Evolutionary conservation across 2,797 vertebrate genomes (phyloP).

Genomic region (Heteromormyrus szaboi): DNA sequence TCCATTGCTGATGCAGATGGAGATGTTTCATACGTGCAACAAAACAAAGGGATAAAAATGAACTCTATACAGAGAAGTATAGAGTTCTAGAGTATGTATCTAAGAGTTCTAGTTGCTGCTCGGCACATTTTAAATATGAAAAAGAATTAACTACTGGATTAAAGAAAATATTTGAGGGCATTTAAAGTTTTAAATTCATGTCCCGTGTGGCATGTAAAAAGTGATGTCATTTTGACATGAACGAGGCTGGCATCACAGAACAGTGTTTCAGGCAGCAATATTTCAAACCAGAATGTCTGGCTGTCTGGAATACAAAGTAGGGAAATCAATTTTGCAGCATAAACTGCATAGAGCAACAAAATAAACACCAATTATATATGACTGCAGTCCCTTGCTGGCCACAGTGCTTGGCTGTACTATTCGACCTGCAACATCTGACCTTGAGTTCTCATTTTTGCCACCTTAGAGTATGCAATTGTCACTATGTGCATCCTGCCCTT

Average conservation of each 20-base stretch:
- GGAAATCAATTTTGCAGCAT: background rate
- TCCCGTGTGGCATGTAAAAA: background rate
- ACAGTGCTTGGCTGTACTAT: background rate
- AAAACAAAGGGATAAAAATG: background rate
- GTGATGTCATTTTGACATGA: background rate
- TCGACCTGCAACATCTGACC: background rate
- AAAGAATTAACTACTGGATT: background rate
- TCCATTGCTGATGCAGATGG: too few species aligned
- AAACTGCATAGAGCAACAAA: background rate
- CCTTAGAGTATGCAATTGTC: background rate
- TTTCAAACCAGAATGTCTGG: background rate
- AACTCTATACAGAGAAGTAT: background rate
- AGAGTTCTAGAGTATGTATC: background rate
- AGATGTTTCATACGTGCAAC: background rate
- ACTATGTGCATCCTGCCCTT: background rate
- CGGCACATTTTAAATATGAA: background rate
- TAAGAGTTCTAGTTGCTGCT: background rate
- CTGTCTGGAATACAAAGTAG: background rate
- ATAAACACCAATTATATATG: background rate
- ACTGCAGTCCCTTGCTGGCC: background rate
- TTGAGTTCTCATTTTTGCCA: background rate
- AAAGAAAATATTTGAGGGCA: background rate
- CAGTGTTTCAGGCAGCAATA: background rate
- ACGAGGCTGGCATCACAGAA: background rate
- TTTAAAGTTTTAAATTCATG: background rate